phyloP scores from a whole-genome alignment of 2,888 invertebrate genomes.

The Pristionchus fissidentatus region DNA sequence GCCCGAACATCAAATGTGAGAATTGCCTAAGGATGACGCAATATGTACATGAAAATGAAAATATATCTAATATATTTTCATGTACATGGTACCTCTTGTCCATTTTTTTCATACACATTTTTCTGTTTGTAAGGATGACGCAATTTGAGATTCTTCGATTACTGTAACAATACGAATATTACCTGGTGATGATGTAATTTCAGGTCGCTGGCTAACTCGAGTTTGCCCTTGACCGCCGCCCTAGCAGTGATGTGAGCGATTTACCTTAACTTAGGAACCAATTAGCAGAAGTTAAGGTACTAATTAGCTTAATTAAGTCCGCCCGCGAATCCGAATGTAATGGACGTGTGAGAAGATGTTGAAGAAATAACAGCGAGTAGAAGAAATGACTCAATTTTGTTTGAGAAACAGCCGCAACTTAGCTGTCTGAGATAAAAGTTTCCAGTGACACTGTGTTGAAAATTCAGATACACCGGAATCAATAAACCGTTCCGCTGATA shows the following conservation, averaged over 20 bases:
- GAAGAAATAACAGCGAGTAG: background rate
- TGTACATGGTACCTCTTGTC: no score
- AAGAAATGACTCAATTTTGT: no score
- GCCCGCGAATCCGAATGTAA: background rate
- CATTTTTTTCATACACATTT: no score
- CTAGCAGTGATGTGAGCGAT: background rate
- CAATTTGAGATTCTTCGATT: no score
- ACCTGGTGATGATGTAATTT: background rate
- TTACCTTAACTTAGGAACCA: background rate
- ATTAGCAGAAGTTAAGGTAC: background rate
- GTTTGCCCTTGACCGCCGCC: background rate
- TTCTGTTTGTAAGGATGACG: no score
- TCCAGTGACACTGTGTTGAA: background rate
- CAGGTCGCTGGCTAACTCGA: background rate
- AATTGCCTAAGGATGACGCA: no score
- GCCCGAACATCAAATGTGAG: slow-evolving; percentile 10
- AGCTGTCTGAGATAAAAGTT: background rate
- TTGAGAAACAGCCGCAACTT: background rate
- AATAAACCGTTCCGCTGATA: no score
- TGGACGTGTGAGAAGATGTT: background rate
- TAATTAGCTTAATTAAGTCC: background rate
- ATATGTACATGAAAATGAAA: no score
- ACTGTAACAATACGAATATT: background rate
- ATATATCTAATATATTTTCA: no score
- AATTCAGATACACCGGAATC: no score